Evolutionary conservation across 2,888 invertebrate species (phyloP), one percentile per base, ranked within the genome.

Genomic region (Itoplectis maculator): DNA sequence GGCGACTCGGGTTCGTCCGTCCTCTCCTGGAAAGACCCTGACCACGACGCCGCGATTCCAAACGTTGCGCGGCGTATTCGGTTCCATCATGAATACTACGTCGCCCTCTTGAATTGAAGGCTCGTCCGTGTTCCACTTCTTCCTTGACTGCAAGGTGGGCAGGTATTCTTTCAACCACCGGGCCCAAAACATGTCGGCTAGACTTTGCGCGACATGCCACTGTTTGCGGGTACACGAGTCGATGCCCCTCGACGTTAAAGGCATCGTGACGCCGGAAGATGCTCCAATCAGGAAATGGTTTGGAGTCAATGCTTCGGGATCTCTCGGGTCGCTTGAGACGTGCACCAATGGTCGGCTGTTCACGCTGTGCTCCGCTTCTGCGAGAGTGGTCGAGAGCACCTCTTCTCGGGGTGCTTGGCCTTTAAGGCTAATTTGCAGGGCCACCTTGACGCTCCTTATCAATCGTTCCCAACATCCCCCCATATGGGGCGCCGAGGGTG

Each of bases 151-250:
- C 2, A 88, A 59, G 2, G 82, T 85, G 7, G 88, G 88, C 0
- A 89, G 69, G 40, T 89, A 85, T 56, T 88, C 90, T 79, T 90
- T 89, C 83, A 88, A 23, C 89, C 89, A 91, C 7, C 88, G 56
- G 7, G 45, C 59, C 89, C 89, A 90, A 51, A 89, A 85, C 59
- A 40, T 54, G 42, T 86, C 82, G 3, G 85, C 79, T 1, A 81
- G 49, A 23, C 61, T 11, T 68, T 84, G 84, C 0, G 80, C 68
- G 0, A 79, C 35, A 18, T 76, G 40, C 83, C 83, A 86, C 15
- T 86, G 81, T n/a, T 79, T 81, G 7, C 45, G 18, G 2, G 13
- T 20, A 11, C 40, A 61, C 3, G 83, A 6, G 18, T 79, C 79
- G 0, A 20, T 15, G 4, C 18, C 42, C 2, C 20, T 29, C 37